Conservation (phyloP, 1,140 invertebrate species). For the Kradibia gibbosae region DNA sequence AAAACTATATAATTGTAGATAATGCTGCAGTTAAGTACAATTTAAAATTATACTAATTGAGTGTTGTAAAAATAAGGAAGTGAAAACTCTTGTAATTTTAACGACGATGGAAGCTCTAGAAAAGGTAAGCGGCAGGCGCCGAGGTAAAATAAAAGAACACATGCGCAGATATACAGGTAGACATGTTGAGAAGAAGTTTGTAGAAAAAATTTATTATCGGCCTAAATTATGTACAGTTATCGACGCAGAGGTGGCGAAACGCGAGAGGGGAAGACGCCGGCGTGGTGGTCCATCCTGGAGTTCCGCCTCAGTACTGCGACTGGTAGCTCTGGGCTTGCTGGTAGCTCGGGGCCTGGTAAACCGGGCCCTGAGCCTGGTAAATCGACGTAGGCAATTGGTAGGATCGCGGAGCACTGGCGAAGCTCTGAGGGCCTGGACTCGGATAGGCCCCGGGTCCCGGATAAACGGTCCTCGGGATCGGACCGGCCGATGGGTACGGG, state of each 20-base stretch:
- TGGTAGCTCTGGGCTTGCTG: slow-evolving; percentile 61
- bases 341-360: slow-evolving; percentile 58
- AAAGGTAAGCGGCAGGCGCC: not conserved
- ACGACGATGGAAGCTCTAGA: no score
- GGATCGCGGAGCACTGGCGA: slow-evolving; percentile 46
- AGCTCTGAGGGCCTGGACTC: slow-evolving; percentile 54
- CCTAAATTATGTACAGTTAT: slow-evolving; percentile 70
- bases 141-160: not conserved
- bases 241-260: slow-evolving; percentile 27
- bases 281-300: slow-evolving; percentile 3
- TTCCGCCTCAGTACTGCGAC: slow-evolving; percentile 61
- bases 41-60: no score
- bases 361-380: slow-evolving; percentile 56
- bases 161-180: not conserved
- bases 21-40: no score
- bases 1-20: no score
- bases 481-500: not conserved
- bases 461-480: slow-evolving; percentile 54
- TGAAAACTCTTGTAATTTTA: no score
- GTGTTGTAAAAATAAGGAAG: no score
- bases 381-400: slow-evolving; percentile 56
- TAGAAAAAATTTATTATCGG: slow-evolving; percentile 69
- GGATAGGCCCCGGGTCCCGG: slow-evolving; percentile 44
- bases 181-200: slow-evolving; percentile 25
- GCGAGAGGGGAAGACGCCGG: slow-evolving; percentile 5